Percentiles rank a stretch among this genome's conserved stretches.
Evolutionary conservation across 1,140 invertebrate species (phyloP).

Genomic region (Eurosta solidaginis): DNA sequence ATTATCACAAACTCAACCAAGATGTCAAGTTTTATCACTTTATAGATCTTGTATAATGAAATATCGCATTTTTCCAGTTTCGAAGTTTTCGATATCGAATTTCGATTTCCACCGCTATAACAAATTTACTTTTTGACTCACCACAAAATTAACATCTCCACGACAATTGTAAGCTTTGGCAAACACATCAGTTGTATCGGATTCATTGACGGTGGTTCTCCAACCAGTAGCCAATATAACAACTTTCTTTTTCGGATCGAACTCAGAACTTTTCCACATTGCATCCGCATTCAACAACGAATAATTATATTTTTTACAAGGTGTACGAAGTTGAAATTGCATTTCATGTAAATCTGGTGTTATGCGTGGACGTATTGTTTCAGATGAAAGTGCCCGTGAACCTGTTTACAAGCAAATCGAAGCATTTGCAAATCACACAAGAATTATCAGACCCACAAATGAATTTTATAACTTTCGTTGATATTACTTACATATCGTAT

Average conservation of each 20-base stretch:
- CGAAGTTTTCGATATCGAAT: no score
- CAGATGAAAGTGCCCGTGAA: conserved; percentile 45
- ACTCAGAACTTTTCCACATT: conserved; percentile 47
- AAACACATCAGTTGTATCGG: conserved; percentile 46
- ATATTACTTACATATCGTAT: conserved; percentile 47
- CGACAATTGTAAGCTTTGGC: conserved; percentile 52
- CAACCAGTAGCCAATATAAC: conserved; percentile 55
- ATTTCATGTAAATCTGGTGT: conserved; percentile 48
- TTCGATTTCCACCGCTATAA: neutral
- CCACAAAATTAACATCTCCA: conserved; percentile 55
- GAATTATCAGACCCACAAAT: neutral
- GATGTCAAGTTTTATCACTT: no score
- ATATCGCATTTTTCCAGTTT: no score
- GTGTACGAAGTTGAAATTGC: conserved; percentile 47
- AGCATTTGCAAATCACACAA: no score
- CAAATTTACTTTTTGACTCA: conserved; percentile 35
- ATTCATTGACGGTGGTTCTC: conserved; percentile 52
- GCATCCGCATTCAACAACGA: conserved; percentile 40
- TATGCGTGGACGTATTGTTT: conserved; percentile 44
- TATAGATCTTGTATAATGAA: no score
- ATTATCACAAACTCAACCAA: no score
- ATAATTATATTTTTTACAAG: conserved; percentile 40
- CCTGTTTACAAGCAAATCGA: conserved; percentile 60
- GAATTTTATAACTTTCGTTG: neutral
- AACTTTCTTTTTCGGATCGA: conserved; percentile 48